Evolutionary conservation across 2,888 invertebrate species (phyloP).

Genomic region (Pachymerium ferrugineum): DNA sequence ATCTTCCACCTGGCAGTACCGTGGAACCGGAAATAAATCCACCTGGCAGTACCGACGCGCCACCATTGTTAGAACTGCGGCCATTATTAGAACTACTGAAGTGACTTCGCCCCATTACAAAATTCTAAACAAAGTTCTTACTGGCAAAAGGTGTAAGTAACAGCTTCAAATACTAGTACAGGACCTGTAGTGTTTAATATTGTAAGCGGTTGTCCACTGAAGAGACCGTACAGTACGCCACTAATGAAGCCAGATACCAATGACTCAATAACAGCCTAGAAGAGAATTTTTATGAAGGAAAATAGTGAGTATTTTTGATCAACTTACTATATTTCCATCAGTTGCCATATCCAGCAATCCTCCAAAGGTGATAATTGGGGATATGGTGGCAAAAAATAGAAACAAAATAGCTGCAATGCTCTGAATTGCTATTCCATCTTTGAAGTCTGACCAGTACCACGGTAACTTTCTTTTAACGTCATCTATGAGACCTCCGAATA

Average conservation of each 20-base stretch:
- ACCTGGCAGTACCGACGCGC: too few species aligned
- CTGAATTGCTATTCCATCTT: slow-evolving; percentile 50
- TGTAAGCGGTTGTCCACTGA: slow-evolving; percentile 51
- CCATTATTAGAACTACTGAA: too few species aligned
- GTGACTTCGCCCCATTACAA: background rate
- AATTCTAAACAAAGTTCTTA: slow-evolving; percentile 37
- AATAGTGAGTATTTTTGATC: background rate
- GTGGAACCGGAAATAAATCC: too few species aligned
- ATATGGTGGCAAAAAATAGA: slow-evolving; percentile 53
- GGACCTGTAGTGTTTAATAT: slow-evolving; percentile 52
- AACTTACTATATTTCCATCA: slow-evolving; percentile 49
- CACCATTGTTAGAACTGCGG: too few species aligned
- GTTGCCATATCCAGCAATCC: slow-evolving; percentile 53
- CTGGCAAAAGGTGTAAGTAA: slow-evolving; percentile 45
- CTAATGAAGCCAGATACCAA: slow-evolving; percentile 51
- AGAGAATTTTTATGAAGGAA: slow-evolving; percentile 36
- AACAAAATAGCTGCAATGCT: slow-evolving; percentile 52
- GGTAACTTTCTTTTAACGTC: slow-evolving; percentile 53
- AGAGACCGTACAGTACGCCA: slow-evolving; percentile 43
- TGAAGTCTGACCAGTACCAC: slow-evolving; percentile 49
- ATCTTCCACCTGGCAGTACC: background rate
- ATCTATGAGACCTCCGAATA: slow-evolving; percentile 53
- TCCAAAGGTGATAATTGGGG: slow-evolving; percentile 55
- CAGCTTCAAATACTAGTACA: slow-evolving; percentile 52
- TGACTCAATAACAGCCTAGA: slow-evolving; percentile 54